phyloP scores from a whole-genome alignment of 2,113 vertebrate genomes.

The Rhinolophus ferrumequinum region DNA sequence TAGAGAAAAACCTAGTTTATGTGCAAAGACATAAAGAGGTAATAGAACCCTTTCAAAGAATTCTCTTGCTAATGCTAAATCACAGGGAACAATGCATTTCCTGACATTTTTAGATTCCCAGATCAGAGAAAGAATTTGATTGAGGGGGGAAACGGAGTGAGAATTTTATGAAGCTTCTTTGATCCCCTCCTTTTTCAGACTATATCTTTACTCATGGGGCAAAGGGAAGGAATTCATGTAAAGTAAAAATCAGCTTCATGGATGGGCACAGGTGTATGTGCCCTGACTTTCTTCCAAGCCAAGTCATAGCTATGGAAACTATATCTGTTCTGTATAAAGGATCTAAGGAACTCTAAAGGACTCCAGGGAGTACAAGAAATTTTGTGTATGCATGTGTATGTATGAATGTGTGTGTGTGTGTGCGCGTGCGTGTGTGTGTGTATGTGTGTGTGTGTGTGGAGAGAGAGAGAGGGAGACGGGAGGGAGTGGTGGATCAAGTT shows the following conservation, averaged over 20 bases:
- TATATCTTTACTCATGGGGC: slow-evolving; percentile 34
- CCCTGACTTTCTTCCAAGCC: background rate
- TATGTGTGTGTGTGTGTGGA: too few species aligned
- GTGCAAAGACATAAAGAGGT: slow-evolving; percentile 66
- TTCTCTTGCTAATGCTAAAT: slow-evolving; percentile 57
- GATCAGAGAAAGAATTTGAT: slow-evolving; percentile 38
- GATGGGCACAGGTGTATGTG: background rate
- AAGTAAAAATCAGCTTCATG: background rate
- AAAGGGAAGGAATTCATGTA: slow-evolving; percentile 30
- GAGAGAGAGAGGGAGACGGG: background rate
- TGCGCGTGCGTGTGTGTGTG: background rate
- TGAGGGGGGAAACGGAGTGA: background rate
- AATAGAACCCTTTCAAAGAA: slow-evolving; percentile 59
- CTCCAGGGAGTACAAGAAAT: background rate
- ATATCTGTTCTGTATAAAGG: background rate
- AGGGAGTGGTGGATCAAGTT: background rate
- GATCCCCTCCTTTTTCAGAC: background rate
- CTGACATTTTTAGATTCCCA: slow-evolving; percentile 67
- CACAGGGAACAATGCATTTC: slow-evolving; percentile 30
- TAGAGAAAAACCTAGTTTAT: slow-evolving; percentile 66
- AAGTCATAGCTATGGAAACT: background rate
- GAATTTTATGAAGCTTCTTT: slow-evolving; percentile 45
- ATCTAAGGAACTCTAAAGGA: background rate
- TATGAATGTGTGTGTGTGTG: background rate
- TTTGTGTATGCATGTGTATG: background rate